Conservation (phyloP, 2,797 vertebrate species). For the Meda fulgida region DNA sequence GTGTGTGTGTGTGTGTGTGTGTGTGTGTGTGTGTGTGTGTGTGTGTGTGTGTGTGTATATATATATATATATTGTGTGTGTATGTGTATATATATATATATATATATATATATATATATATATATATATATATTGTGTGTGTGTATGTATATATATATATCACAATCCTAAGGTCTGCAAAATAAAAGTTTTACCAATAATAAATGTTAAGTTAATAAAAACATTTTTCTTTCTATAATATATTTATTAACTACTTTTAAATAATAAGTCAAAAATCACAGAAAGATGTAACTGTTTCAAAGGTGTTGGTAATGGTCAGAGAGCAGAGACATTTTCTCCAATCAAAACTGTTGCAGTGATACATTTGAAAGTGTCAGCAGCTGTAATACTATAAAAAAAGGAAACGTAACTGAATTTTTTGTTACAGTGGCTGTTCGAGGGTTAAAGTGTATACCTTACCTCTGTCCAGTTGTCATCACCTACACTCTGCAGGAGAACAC, state of each 20-base stretch:
- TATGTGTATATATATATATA: too few relatives aligned
- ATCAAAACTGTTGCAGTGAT: neutral
- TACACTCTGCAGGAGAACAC: slow-evolving; percentile 85
- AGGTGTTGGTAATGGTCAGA: neutral
- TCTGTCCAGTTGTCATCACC: slow-evolving; percentile 84
- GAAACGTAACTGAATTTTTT: neutral
- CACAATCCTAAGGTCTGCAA: too few relatives aligned
- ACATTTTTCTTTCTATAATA: too few relatives aligned
- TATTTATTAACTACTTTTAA: neutral
- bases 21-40: too few relatives aligned
- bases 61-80: too few relatives aligned
- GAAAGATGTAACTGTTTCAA: neutral
- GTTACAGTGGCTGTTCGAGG: neutral
- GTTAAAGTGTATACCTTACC: slow-evolving; percentile 73
- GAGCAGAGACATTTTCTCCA: neutral
- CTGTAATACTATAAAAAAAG: neutral
- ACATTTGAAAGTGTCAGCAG: neutral
- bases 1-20: too few relatives aligned
- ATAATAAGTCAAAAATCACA: neutral
- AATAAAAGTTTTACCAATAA: too few relatives aligned
- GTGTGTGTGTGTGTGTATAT: too few relatives aligned
- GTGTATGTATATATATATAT: too few relatives aligned
- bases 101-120: too few relatives aligned
- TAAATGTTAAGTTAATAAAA: too few relatives aligned
- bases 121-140: too few relatives aligned